phyloP scores from a whole-genome alignment of 2,113 vertebrate species.

The Andinoacara biseriatus region DNA sequence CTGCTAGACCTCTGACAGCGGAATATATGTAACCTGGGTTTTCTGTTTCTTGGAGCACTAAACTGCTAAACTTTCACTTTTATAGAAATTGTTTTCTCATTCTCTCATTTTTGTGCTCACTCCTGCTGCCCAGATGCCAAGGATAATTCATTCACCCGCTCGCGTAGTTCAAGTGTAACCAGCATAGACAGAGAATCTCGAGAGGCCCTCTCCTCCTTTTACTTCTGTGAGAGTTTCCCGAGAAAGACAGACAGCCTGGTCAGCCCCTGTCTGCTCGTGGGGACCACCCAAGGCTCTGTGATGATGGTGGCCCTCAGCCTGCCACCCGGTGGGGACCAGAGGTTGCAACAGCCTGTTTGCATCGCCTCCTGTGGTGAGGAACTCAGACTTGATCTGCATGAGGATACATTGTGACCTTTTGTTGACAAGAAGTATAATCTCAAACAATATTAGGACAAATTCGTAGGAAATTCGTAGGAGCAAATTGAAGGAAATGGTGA shows the following conservation, averaged over 20 bases:
- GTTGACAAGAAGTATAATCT: background rate
- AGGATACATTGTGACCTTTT: background rate
- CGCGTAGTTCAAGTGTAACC: constrained; percentile 94
- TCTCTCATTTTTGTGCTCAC: constrained; percentile 21
- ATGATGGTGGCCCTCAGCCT: constrained; percentile 88
- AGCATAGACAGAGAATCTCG: constrained; percentile 96
- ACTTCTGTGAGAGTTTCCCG: constrained; percentile 92
- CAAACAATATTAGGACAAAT: background rate
- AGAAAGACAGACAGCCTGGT: constrained; percentile 84
- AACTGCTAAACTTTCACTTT: background rate
- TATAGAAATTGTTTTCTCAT: background rate
- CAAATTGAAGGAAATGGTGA: background rate
- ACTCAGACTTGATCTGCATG: background rate
- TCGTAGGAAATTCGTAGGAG: too few relatives aligned
- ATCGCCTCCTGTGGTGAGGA: constrained; percentile 90
- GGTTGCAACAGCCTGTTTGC: constrained; percentile 89
- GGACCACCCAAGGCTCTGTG: constrained; percentile 91
- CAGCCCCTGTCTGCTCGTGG: constrained; percentile 90
- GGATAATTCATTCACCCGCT: constrained; percentile 94
- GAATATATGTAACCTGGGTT: constrained; percentile 5
- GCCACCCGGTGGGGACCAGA: constrained; percentile 88
- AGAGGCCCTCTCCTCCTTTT: constrained; percentile 92
- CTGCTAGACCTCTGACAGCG: background rate
- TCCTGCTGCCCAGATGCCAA: constrained; percentile 84
- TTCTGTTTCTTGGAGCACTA: constrained; percentile 1